These are phyloP conservation scores for Equus quagga DNA, from an alignment of 2,113 vertebrate genomes.

Conservation along the genomic window DNA sequence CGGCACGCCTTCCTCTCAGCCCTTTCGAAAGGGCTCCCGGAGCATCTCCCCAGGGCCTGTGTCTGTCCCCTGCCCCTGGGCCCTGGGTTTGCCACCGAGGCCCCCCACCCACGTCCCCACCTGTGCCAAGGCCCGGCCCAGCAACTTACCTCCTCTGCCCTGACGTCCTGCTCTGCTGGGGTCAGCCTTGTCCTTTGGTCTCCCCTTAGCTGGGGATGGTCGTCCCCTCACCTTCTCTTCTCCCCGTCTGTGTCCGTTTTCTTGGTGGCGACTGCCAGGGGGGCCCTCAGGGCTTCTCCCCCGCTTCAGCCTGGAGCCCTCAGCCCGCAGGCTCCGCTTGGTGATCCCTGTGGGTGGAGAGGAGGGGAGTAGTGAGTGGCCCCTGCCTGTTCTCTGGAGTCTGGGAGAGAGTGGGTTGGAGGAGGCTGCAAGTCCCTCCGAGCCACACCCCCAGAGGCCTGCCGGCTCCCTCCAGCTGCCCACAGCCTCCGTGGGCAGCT, in stretches of 20 bases:
- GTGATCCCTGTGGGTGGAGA: neutral
- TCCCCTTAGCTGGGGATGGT: neutral
- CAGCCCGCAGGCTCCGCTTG: neutral
- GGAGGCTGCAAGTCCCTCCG: rapidly evolving
- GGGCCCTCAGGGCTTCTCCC: neutral
- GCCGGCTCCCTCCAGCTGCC: neutral
- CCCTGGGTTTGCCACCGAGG: neutral
- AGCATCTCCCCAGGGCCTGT: rapidly evolving
- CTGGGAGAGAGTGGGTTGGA: no score
- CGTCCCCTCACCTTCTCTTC: rapidly evolving
- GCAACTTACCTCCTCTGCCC: neutral
- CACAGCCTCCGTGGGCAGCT: neutral
- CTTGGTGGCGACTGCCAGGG: no score
- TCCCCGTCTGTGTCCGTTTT: rapidly evolving
- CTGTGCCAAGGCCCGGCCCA: neutral
- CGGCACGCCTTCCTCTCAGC: neutral
- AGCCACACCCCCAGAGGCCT: rapidly evolving
- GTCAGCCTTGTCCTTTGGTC: neutral
- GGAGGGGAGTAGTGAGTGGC: neutral
- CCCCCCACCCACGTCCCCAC: no score
- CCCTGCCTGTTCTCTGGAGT: neutral
- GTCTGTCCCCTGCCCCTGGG: neutral
- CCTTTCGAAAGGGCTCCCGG: no score
- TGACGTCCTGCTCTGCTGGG: neutral
- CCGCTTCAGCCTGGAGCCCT: neutral